phyloP scores from a whole-genome alignment of 2,113 vertebrate genomes.

The Benthochromis sp. region DNA sequence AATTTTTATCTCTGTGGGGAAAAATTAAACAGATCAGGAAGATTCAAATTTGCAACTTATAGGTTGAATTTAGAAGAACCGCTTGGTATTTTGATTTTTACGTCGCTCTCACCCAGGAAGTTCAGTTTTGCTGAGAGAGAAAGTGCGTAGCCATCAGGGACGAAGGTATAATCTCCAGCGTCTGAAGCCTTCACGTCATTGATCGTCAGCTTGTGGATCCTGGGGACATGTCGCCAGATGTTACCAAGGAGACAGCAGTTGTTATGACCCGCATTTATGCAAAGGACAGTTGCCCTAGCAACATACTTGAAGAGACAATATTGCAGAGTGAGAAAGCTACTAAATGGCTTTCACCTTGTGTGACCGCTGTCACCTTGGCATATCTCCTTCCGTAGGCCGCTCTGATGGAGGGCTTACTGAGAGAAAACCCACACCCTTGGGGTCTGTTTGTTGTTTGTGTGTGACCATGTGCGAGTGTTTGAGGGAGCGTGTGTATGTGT shows the following conservation, averaged over 20 bases:
- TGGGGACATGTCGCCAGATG: slow-evolving; percentile 44
- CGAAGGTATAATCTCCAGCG: slow-evolving; percentile 84
- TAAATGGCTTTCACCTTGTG: slow-evolving; percentile 48
- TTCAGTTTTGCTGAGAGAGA: slow-evolving; percentile 87
- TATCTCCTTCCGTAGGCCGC: neutral
- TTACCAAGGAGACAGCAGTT: slow-evolving; percentile 43
- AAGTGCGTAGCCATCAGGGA: slow-evolving; percentile 82
- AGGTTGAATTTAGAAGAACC: neutral
- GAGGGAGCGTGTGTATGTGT: neutral
- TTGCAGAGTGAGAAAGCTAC: neutral
- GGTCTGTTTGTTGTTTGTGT: neutral
- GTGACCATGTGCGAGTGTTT: neutral
- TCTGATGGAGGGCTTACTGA: slow-evolving; percentile 43
- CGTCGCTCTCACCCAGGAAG: slow-evolving; percentile 77
- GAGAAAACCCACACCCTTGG: neutral
- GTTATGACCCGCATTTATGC: slow-evolving; percentile 30
- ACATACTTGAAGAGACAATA: slow-evolving; percentile 21
- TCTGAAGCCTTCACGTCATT: slow-evolving; percentile 79
- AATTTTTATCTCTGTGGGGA: slow-evolving; percentile 84
- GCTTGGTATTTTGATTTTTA: neutral
- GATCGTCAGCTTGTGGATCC: slow-evolving; percentile 83
- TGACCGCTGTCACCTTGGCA: slow-evolving; percentile 25
- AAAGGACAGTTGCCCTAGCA: slow-evolving; percentile 47
- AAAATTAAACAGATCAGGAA: neutral
- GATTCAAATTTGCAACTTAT: neutral